A percentile compares a stretch with the other conserved stretches of the same genome.
These are phyloP conservation scores for Helicoverpa armigera DNA, from an alignment of 1,140 invertebrate genomes.

Conservation along the genomic window DNA sequence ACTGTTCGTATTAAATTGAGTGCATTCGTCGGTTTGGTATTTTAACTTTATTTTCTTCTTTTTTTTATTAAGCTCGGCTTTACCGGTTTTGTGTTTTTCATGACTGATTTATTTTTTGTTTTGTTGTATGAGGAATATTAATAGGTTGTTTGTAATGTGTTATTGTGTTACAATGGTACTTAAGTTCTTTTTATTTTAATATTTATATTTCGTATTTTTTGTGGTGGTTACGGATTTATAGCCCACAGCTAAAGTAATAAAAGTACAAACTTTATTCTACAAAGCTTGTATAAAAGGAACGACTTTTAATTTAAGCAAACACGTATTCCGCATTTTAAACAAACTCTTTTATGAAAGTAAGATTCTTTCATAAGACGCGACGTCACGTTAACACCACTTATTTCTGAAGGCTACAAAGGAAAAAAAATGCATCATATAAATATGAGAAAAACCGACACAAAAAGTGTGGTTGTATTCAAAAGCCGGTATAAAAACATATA, in stretches of 20 bases:
- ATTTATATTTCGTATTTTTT: background rate
- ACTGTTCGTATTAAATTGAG: conserved; percentile 23
- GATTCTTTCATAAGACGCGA: background rate
- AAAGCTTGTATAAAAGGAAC: too few species aligned
- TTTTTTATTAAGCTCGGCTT: conserved; percentile 27
- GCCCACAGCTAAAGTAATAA: too few species aligned
- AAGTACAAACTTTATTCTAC: too few species aligned
- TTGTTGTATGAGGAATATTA: background rate
- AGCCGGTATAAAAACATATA: conserved; percentile 34
- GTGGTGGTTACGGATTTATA: background rate
- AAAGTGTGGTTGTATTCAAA: conserved; percentile 7
- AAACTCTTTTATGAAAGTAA: too few species aligned
- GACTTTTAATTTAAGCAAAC: background rate
- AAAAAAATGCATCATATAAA: conserved; percentile 12
- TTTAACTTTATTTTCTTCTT: conserved; percentile 30
- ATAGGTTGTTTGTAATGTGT: background rate
- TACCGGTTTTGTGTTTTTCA: conserved; percentile 19
- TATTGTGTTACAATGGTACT: background rate
- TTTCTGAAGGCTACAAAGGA: background rate
- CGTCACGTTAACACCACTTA: background rate
- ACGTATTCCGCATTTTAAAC: background rate
- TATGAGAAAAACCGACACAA: conserved; percentile 4
- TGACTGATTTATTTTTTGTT: conserved; percentile 35
- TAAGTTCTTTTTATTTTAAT: background rate
- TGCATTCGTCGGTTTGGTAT: conserved; percentile 3